Evolutionary conservation across 2,797 vertebrate species (phyloP), one percentile per base, ranked within the genome.

Genomic region (Gallinago stenura): DNA sequence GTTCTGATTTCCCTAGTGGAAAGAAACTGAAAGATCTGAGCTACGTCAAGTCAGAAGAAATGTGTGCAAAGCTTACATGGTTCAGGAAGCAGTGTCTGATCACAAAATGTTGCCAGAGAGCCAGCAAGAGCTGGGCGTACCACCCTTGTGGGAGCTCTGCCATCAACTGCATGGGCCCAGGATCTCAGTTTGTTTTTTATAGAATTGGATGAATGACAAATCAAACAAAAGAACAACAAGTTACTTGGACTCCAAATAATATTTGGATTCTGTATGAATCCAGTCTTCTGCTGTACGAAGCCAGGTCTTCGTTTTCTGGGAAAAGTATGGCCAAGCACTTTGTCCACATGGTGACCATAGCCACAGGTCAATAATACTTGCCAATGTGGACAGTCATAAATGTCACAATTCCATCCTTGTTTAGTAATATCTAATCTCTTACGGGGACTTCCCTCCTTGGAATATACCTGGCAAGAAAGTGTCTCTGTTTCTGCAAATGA

Each of bases 161-260:
- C 87, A 77, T 54, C 4, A 7, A 39, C 41, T 73, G 37, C 30
- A 17, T 39, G 37, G 10, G 37, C 43, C 53, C 45, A 89, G 71
- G 70, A 89, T 73, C 78, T 73, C 56, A 12, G 25, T 88, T 76
- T 3, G 3, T 41, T 79, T 93, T 12, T 90, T 69, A 66, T 1
- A 73, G 39, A 90, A 73, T 10, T 75, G 71, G 45, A 61, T 62
- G 37, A 70, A n/a, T 30, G 60, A 91, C 60, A 95, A 95, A 91
- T 91, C 65, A 90, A 87, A 82, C 58, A 89, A 93, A 85, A 75
- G 31, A 90, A 82, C 75, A 86, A 50, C 30, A 76, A 96, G 56
- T 89, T 92, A 68, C 30, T 93, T 77, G 81, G 51, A 24, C 11
- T 73, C 60, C 64, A 83, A 64, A 57, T 70, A 82, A 33, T 31